phyloP scores from a whole-genome alignment of 2,797 vertebrate genomes.

The Stomatorhinus walkeri region DNA sequence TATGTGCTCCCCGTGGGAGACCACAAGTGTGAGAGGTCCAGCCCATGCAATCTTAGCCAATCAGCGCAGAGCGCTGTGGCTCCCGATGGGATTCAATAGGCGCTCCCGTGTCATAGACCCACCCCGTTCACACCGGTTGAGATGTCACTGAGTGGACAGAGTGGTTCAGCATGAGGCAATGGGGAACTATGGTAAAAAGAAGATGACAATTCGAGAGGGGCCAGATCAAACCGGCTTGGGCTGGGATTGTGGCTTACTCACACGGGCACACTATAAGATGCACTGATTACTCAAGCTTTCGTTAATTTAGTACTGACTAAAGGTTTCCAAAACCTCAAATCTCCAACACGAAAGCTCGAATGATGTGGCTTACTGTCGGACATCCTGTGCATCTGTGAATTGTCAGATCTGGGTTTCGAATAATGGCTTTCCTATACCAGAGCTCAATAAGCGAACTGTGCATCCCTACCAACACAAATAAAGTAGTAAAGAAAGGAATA shows the following conservation, averaged over 20 bases:
- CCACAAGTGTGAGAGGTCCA: background rate
- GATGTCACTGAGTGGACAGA: background rate
- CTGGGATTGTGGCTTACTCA: constrained; percentile 20
- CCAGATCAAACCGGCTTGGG: constrained; percentile 29
- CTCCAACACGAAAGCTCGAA: constrained; percentile 24
- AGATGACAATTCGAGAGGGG: constrained; percentile 10
- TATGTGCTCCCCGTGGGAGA: background rate
- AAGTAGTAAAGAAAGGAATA: constrained; percentile 15
- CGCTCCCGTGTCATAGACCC: background rate
- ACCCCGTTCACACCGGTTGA: background rate
- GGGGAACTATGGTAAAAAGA: background rate
- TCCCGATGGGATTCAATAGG: background rate
- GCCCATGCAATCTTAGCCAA: background rate
- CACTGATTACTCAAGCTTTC: constrained; percentile 46
- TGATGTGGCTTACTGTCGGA: constrained; percentile 27
- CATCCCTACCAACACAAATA: constrained; percentile 33
- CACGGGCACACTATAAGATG: constrained; percentile 32
- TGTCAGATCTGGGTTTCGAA: constrained; percentile 31
- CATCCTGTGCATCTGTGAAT: constrained; percentile 33
- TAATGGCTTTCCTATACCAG: constrained; percentile 32
- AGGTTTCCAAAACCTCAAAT: constrained; percentile 29
- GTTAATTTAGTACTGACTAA: constrained; percentile 41
- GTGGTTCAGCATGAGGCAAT: background rate
- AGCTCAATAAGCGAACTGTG: constrained; percentile 23
- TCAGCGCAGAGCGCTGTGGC: background rate